Conservation (phyloP, 2,797 vertebrate genomes). For the Mormyrus hasselquistii region DNA sequence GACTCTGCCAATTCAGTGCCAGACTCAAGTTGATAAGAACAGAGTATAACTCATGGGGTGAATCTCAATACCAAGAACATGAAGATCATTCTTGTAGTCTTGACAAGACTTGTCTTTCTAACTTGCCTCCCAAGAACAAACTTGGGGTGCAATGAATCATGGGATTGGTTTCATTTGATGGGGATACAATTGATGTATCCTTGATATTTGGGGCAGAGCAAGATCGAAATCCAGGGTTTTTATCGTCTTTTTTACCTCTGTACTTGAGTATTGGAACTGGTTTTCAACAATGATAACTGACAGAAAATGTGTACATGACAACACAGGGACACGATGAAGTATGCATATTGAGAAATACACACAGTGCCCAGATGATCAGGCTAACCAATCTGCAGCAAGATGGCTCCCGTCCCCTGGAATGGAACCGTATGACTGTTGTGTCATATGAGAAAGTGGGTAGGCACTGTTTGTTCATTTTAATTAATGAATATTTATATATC, state of each 20-base stretch:
- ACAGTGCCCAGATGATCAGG: background rate
- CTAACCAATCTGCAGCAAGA: background rate
- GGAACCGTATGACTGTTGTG: background rate
- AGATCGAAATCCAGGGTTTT: background rate
- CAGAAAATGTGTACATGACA: background rate
- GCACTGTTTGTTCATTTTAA: background rate
- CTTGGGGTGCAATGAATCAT: background rate
- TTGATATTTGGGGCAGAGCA: background rate
- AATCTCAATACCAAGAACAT: background rate
- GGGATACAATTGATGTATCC: background rate
- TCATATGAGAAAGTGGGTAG: background rate
- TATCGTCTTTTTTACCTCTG: background rate
- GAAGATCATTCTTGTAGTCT: background rate
- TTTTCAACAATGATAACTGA: background rate
- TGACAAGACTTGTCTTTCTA: background rate
- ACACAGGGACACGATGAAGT: background rate
- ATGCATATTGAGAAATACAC: background rate
- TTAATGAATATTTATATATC: background rate
- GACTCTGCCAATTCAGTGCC: background rate
- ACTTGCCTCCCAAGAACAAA: background rate
- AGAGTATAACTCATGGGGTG: background rate
- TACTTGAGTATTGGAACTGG: background rate
- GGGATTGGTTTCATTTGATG: background rate
- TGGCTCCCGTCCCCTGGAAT: background rate
- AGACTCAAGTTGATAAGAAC: background rate